Evolutionary conservation across 2,797 vertebrate species (phyloP), one percentile per base, ranked within the genome.

Genomic region (Staurois parvus): DNA sequence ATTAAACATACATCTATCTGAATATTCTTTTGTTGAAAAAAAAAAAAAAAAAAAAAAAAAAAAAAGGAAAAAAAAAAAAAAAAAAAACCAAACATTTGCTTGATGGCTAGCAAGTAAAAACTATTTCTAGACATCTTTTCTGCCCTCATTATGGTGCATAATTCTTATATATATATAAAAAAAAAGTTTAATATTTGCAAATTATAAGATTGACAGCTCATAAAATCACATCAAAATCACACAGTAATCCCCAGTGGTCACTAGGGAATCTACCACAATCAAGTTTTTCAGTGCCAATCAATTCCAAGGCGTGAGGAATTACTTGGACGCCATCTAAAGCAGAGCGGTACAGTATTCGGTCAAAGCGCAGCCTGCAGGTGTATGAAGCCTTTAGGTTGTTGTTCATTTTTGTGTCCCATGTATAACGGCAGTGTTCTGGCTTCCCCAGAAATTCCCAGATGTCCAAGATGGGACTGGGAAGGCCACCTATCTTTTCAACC

Each of bases 211-310:
- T 59, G 9, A 7, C 10, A 66, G 2, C 13, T 92, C 80, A 95
- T 15, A 95, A 15, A 72, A 95, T 89, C 32, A 94, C 52, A 88
- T 93, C 86, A 82, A 99, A 96, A 83, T 89, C 95, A 84, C 97
- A 98, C 80, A 98, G 95, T 80, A 99, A 92, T 34, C 98, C 98
- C 98, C 98, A 99, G 91, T 99, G 98, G 90, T 99, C 98, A 72
- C 98, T 99, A 1, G 95, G 96, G 89, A 95, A 98, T 81, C 93
- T 94, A 15, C 96, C 96, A 89, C 98, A 99, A 88, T 98, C 96
- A 79, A 99, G 92, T 90, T 97, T 99, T 89, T 99, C 98, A 88
- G 96, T 88, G 2, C 98, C 98, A 0, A 99, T 89, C 81, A 99
- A 91, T 76, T 95, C 94, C 94, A 99, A 94, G 90, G 95, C 96